These are phyloP conservation scores for Dasysyrphus albostriatus DNA, from an alignment of 2,888 invertebrate genomes.

Conservation along the genomic window DNA sequence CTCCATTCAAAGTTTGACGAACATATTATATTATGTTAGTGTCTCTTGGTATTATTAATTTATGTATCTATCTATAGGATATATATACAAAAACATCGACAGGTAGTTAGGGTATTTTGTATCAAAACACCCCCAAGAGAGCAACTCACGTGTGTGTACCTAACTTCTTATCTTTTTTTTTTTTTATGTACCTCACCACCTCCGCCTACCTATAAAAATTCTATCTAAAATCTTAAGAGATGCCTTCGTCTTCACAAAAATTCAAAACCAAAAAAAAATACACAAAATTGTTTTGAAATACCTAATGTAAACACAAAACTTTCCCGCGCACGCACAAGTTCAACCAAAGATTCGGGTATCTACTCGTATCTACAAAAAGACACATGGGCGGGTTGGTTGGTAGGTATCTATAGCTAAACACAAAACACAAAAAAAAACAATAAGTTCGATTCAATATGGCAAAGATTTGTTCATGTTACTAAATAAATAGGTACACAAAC, in stretches of 20 bases:
- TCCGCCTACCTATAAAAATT: not conserved
- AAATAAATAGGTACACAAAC: constrained; percentile 17
- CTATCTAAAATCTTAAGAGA: not conserved
- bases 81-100: not conserved
- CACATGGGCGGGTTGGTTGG: not conserved
- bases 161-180: constrained; percentile 41
- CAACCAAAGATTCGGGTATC: constrained; percentile 2
- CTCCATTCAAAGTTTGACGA: constrained; percentile 16
- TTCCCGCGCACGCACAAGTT: constrained; percentile 60
- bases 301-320: constrained; percentile 61
- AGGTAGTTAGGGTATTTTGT: constrained; percentile 29
- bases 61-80: not conserved
- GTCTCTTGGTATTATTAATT: constrained; percentile 32
- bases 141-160: constrained; percentile 51
- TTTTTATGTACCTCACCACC: not conserved
- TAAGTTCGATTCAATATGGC: constrained; percentile 18
- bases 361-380: not conserved
- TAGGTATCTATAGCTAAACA: not conserved
- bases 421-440: constrained; percentile 9
- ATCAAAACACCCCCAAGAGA: constrained; percentile 34
- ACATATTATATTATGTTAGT: not conserved
- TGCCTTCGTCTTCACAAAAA: constrained; percentile 10
- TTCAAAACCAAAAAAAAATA: constrained; percentile 1
- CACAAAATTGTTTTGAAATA: constrained; percentile 37
- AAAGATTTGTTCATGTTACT: constrained; percentile 11